Conservation (phyloP, 2,113 vertebrate species). For the Abramis brama region DNA sequence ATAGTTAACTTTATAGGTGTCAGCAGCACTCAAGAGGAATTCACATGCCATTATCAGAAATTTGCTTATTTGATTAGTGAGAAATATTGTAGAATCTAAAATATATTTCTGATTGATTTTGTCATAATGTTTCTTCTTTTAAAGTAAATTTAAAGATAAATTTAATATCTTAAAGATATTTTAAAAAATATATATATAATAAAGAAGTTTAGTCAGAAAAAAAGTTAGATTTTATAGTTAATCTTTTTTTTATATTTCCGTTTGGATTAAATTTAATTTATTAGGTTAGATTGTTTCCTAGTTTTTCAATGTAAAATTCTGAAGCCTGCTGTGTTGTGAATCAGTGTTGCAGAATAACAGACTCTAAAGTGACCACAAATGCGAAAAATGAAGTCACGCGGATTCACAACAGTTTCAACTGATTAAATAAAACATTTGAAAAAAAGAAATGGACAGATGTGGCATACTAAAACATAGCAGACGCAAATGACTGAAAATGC, state of each 20-base stretch:
- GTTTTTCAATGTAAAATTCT: not conserved
- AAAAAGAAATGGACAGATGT: slow-evolving; percentile 8
- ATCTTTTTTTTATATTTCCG: not conserved
- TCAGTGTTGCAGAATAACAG: slow-evolving; percentile 21
- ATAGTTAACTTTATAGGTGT: no score
- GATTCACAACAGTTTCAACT: not conserved
- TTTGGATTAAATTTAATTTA: not conserved
- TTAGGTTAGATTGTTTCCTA: not conserved
- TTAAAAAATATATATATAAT: no score
- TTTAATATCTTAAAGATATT: no score
- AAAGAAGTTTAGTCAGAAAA: not conserved
- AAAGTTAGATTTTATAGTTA: no score
- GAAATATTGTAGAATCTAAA: no score
- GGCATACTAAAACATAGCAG: not conserved
- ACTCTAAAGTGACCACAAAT: not conserved
- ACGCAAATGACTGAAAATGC: slow-evolving; percentile 1
- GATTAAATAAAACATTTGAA: not conserved
- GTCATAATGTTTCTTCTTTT: no score
- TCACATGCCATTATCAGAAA: no score
- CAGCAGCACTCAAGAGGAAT: no score
- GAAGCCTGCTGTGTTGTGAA: not conserved
- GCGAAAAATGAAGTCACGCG: not conserved
- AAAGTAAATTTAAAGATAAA: not conserved
- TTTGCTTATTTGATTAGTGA: no score
- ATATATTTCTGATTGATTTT: no score